Evolutionary conservation across 2,113 vertebrate genomes (phyloP), one percentile per base, ranked within the genome.

Genomic region (Chrysemys picta): DNA sequence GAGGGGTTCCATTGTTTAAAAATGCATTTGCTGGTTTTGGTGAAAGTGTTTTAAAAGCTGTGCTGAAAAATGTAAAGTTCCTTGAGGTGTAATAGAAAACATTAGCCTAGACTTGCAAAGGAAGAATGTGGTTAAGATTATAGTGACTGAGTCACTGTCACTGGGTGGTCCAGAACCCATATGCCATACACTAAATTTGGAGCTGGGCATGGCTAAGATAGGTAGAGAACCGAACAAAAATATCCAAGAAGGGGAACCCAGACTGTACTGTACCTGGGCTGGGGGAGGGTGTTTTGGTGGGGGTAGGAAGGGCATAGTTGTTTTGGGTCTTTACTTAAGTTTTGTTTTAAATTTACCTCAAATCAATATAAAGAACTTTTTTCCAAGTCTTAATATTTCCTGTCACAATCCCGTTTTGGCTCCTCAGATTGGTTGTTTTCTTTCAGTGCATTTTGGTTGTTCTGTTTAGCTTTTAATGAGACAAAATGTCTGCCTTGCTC

Each of bases 401-500:
- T 80, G 38, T 80, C 82, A 5, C 1, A 0, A 0, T 65, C 85
- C 92, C 69, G 84, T 62, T 72, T 75, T 10, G 24, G 90, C 85
- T 88, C 56, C 84, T 87, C 31, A 2, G 83, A 38, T 86, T 31
- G 38, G 72, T 76, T 19, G 89, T 85, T 89, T 88, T 95, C 91
- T 56, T 47, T 56, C 10, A 0, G 27, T 0, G 4, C 31, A 0
- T 75, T 84, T 80, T 45, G 91, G 76, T 95, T 96, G 94, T 93
- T 94, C 90, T 22, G 19, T 45, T 31, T 45, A 84, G 85, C 89
- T 95, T 81, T 93, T 93, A 93, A 91, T 94, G 96, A 97, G 92
- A 82, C 94, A 98, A 99, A 98, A 99, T 99, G 98, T 98, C 98
- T 97, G 98, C 98, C 98, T 96, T 94, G 6, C 94, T 97, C 94